Percentiles rank a stretch among this genome's conserved stretches.
Evolutionary conservation across 2,888 invertebrate species (phyloP).

Genomic region (Acanthosepion pharaonis): DNA sequence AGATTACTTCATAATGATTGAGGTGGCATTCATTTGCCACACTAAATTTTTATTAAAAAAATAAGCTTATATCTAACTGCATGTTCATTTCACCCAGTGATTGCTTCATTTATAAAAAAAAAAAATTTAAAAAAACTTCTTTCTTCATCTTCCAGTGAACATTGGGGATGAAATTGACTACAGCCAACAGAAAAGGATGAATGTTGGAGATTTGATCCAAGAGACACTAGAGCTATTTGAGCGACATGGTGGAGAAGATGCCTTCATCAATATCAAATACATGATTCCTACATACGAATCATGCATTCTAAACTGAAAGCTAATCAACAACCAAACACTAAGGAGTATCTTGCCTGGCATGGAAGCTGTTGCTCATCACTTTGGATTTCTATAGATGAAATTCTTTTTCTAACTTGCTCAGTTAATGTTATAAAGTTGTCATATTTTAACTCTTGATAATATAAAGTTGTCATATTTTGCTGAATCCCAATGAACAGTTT

Average conservation of each 20-base stretch:
- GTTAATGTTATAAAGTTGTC: not conserved
- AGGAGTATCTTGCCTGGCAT: not conserved
- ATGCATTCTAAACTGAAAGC: conserved; percentile 75
- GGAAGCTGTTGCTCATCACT: conserved; percentile 24
- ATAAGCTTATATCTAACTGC: not conserved
- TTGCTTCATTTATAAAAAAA: conserved; percentile 14
- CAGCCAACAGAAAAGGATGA: conserved; percentile 87
- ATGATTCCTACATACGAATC: conserved; percentile 98
- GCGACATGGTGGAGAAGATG: conserved; percentile 93
- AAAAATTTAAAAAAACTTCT: not conserved
- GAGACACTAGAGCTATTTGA: conserved; percentile 94
- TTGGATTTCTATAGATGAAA: not conserved
- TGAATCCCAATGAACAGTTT: not conserved
- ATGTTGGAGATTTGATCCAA: conserved; percentile 91
- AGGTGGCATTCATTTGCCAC: not conserved
- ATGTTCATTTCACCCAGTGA: not conserved
- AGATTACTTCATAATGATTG: no score
- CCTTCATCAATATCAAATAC: conserved; percentile 98
- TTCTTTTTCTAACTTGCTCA: conserved; percentile 35
- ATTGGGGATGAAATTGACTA: conserved; percentile 93
- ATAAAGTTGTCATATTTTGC: not conserved
- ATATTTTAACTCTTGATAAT: not conserved
- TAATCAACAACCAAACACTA: no score
- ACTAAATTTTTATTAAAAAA: not conserved
- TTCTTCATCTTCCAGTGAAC: conserved; percentile 80